Evolutionary conservation across 2,113 vertebrate species (phyloP), one percentile per base, ranked within the genome.

Genomic region (Corvus moneduloides): DNA sequence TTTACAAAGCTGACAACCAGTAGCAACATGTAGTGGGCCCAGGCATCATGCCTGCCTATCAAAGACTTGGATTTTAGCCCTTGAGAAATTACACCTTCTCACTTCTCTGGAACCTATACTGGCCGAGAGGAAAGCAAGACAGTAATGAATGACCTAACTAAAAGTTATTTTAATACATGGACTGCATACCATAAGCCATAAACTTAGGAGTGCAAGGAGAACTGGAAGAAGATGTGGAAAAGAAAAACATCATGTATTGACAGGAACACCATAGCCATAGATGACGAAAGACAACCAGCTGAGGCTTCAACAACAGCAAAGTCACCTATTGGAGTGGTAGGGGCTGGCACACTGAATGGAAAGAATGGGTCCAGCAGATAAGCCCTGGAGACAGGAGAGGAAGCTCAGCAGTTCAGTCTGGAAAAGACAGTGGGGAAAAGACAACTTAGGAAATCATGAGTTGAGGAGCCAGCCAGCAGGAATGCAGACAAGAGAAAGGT

Each of bases 51-150:
- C 88, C 56, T 86, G 93, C 88, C 93, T 96, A 93, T 95, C 91
- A 92, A 95, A 96, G 89, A 69, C 90, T 96, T 97, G 96, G 96
- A 95, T 79, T 94, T 97, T 86, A 96, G 94, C 94, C 95, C 89
- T 94, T 64, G 59, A 97, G 89, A 97, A 97, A 96, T 96, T 64
- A 96, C 55, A 87, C 39, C 59, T 94, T 94, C 75, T 96, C 81
- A 48, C 33, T 89, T 93, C 87, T 88, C 74, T 85, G 77, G 89
- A 97, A 97, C 80, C 77, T 92, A 21, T 51, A 85, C 68, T 1
- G 39, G 46, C 56, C 14, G 1, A 80, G 52, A 93, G 89, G 73
- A 93, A 96, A 83, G 80, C 27, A 59, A 86, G 56, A 55, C 20
- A 96, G 68, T 62, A 92, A 97, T 61, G 79, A 93, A 84, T 61